Conservation (phyloP, 2,888 invertebrate species). For the Agrochola macilenta region DNA sequence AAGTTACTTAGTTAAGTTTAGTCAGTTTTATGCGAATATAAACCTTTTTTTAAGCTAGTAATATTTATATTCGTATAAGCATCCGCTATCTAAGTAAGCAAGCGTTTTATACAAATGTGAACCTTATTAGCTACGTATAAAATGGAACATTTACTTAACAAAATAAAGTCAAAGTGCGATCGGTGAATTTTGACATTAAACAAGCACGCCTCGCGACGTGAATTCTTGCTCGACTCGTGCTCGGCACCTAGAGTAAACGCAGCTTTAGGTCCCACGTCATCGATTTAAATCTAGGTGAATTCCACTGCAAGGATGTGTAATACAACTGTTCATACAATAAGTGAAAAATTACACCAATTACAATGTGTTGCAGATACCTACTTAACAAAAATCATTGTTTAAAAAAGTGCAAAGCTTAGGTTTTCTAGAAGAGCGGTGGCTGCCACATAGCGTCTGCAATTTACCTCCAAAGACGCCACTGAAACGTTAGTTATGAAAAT, state of each 20-base stretch:
- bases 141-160: not conserved
- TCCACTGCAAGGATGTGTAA: not conserved
- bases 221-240: not conserved
- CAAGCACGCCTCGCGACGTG: not conserved
- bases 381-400: not conserved
- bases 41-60: not conserved
- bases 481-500: too few relatives aligned
- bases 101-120: not conserved
- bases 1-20: not conserved
- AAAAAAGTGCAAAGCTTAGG: not conserved
- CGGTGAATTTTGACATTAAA: not conserved
- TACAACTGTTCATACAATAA: not conserved
- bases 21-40: not conserved
- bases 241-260: not conserved
- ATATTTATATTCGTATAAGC: not conserved
- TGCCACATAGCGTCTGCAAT: too few relatives aligned
- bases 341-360: not conserved
- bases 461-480: too few relatives aligned
- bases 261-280: not conserved
- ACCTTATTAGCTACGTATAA: not conserved
- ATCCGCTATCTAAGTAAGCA: not conserved
- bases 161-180: not conserved
- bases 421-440: too few relatives aligned
- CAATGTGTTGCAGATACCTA: not conserved
- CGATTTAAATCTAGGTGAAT: not conserved